Evolutionary conservation across 2,888 invertebrate species (phyloP).

Genomic region (Cephus nigrinus): DNA sequence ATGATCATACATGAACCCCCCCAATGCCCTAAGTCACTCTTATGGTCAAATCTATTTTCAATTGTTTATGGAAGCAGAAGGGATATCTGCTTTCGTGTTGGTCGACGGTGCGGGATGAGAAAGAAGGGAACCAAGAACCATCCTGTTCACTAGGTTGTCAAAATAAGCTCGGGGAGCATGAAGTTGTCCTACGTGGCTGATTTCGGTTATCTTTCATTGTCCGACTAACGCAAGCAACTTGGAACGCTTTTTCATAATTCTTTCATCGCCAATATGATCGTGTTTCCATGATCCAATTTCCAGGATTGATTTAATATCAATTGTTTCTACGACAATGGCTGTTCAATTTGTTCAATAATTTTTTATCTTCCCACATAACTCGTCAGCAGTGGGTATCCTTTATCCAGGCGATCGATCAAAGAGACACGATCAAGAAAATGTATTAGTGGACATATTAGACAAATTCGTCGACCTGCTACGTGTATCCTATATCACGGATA

Average conservation of each 20-base stretch:
- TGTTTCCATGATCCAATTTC: too few relatives aligned
- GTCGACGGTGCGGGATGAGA: background rate
- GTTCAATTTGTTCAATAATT: background rate
- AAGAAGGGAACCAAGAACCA: background rate
- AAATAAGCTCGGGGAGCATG: too few relatives aligned
- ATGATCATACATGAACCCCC: background rate
- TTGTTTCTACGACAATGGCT: background rate
- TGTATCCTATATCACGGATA: background rate
- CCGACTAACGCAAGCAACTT: background rate
- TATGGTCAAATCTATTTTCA: background rate
- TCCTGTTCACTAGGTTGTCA: background rate
- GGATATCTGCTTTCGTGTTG: background rate
- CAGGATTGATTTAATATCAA: background rate
- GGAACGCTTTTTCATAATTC: too few relatives aligned
- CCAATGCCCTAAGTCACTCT: background rate
- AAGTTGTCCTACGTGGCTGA: too few relatives aligned
- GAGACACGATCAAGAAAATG: background rate
- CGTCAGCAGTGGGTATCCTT: background rate
- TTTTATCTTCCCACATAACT: background rate
- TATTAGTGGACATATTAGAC: background rate
- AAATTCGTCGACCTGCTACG: background rate
- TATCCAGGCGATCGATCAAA: background rate
- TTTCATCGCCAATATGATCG: too few relatives aligned
- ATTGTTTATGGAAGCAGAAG: background rate
- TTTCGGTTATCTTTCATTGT: too few relatives aligned